Evolutionary conservation across 2,888 invertebrate species (phyloP), one percentile per base, ranked within the genome.

Genomic region (Lordiphosa fenestrarum): DNA sequence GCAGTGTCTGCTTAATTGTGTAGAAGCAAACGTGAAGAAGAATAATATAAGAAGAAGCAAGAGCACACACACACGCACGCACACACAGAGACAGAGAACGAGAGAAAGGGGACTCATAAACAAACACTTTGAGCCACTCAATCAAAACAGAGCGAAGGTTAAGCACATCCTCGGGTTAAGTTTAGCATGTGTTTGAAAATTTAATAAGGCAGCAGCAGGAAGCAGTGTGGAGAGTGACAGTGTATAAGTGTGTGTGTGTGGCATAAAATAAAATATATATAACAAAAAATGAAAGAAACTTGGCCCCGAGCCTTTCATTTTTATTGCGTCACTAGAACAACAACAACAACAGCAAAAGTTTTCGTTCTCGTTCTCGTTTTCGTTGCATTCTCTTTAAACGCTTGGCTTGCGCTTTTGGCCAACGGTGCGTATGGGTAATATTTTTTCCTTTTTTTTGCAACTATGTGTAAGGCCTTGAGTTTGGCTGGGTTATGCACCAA

Each of bases 131-230:
- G 38, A 63, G 66, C 71, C 78, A 83, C 78, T 78, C 81, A 80
- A 84, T 78, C 84, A 78, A 70, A 81, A 80, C 69, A 73, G 77
- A 72, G 83, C 69, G 81, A 78, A 78, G 78, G 78, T 84, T 78
- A 78, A 78, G 84, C 71, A 77, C 68, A 77, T 62, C 71, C 84
- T 80, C 60, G 80, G 83, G 83, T 69, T 77, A 82, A 80, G 83
- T 82, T 82, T 78, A 83, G 73, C 77, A 76, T 78, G 77, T 78
- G 77, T 83, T 75, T 82, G 77, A 80, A 77, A 77, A 77, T 82
- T 80, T 82, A 77, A 77, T 77, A 77, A 82, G 77, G 63, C 70
- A 61, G 63, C 70, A 61, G 53, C 6, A 19, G 39, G 10, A 15
- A 19, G 36, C 15, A 41, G 46, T 9, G 46, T 30, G 30, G 30